Base-by-base conservation (phyloP, 1,140 invertebrate genomes). In the Drosophila nigrodunni region DNA sequence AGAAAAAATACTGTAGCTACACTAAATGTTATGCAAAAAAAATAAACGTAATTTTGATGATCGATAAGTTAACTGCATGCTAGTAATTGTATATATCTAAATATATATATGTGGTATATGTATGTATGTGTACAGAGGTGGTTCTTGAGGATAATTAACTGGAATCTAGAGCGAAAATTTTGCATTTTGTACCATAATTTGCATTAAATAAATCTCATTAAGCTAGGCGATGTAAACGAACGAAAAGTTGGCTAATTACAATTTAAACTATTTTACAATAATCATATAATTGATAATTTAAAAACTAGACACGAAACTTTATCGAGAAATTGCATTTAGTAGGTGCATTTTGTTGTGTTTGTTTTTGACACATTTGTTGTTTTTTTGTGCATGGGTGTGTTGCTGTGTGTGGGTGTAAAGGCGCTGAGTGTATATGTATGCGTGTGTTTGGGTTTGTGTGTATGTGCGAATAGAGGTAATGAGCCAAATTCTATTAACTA, bases 161-260 rank as follows among this genome's bases (percentile, higher is more conserved):
- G 82, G 82, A 86, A 82, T 78, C 64, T 70, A 78, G 39, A 69
- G 54, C 64, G 75, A 72, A 82, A 78, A 82, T 67, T 50, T 86
- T 68, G 67, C 67, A 47, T 69, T 87, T 87, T 83, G 83, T 88
- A 86, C 85, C 83, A 83, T 88, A 78, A 58, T 65, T 82, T 80
- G 67, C 77, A 69, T 85, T 78, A 72, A 83, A 83, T 75, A 88
- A 88, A 89, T 89, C 83, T 88, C 85, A 78, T 83, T 83, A 83
- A 75, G 57, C 85, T 83, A 86, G 58, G 58, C 70, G 55, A 79
- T 60, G 65, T 64, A 76, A 79, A 65, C 62, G 67, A 89, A 79
- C 79, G 72, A 79, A 78, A 76, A 82, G 76, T 88, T 74, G 58
- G 83, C 83, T 87, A 87, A 87, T 87, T 83, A 88, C 59, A 88